phyloP scores from a whole-genome alignment of 1,140 invertebrate genomes.

The Drosophila parabipectinata region DNA sequence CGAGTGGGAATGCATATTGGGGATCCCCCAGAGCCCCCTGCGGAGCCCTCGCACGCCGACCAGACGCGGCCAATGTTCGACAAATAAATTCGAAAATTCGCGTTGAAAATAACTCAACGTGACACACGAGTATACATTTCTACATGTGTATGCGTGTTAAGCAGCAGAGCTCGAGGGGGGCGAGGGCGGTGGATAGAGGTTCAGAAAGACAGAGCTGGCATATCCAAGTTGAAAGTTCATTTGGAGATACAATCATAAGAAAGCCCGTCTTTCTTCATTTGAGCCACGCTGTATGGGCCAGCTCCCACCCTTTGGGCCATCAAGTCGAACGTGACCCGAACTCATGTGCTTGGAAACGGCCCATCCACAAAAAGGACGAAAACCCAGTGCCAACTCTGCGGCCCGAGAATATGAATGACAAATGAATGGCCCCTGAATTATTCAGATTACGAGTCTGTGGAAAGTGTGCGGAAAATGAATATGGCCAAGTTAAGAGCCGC shows the following conservation, averaged over 20 bases:
- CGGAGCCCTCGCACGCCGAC: conserved; percentile 9
- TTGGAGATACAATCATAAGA: background rate
- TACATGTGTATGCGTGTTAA: background rate
- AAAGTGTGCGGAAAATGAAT: conserved; percentile 19
- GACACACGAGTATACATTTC: conserved; percentile 47
- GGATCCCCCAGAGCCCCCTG: conserved; percentile 21
- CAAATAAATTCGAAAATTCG: conserved; percentile 74
- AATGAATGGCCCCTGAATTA: conserved; percentile 27
- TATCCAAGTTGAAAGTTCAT: background rate
- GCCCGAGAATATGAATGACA: conserved; percentile 21
- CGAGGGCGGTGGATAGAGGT: background rate
- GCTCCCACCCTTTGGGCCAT: background rate
- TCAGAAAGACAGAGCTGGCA: background rate
- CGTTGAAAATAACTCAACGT: conserved; percentile 77
- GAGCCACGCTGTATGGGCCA: background rate
- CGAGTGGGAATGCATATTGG: conserved; percentile 66
- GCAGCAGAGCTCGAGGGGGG: background rate
- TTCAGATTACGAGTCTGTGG: conserved; percentile 23
- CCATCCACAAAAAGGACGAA: background rate
- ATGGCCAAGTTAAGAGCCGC: conserved; percentile 14
- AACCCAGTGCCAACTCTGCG: background rate
- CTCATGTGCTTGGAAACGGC: background rate
- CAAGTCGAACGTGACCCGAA: conserved; percentile 17
- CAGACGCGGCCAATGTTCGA: conserved; percentile 64
- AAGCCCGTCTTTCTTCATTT: background rate